Percentiles rank a stretch among this genome's conserved stretches.
Evolutionary conservation across 2,113 vertebrate genomes (phyloP).

Genomic region (Cyanoramphus novaezelandiae): DNA sequence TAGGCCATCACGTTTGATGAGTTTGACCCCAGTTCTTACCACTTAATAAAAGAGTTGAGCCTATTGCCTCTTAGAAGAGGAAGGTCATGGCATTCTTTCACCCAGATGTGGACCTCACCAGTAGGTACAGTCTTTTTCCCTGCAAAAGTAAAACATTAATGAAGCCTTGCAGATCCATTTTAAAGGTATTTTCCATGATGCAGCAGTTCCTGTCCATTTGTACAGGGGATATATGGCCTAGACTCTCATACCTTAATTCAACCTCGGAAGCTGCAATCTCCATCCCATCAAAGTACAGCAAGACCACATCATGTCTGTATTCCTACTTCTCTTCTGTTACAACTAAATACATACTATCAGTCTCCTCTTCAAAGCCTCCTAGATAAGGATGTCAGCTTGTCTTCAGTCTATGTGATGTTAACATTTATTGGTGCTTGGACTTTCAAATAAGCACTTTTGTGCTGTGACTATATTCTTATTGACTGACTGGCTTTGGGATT

Average conservation of each 20-base stretch:
- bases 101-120: conserved; percentile 93
- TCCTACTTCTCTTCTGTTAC: neutral
- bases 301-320: neutral
- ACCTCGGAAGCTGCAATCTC: neutral
- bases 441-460: neutral
- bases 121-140: conserved; percentile 77
- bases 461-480: neutral
- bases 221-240: neutral
- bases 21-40: conserved; percentile 72
- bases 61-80: conserved; percentile 77
- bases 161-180: neutral
- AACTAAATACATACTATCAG: neutral
- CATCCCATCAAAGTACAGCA: neutral
- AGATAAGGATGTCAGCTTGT: neutral
- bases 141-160: conserved; percentile 15
- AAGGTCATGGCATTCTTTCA: conserved; percentile 90
- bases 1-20: neutral
- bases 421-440: neutral
- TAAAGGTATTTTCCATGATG: neutral
- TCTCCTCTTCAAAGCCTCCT: neutral
- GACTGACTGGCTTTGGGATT: neutral
- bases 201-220: neutral
- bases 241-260: neutral
- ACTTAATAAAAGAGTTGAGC: conserved; percentile 93
- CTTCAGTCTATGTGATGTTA: neutral